Evolutionary conservation across 2,888 invertebrate species (phyloP).

Genomic region (Polymixis lichenea): DNA sequence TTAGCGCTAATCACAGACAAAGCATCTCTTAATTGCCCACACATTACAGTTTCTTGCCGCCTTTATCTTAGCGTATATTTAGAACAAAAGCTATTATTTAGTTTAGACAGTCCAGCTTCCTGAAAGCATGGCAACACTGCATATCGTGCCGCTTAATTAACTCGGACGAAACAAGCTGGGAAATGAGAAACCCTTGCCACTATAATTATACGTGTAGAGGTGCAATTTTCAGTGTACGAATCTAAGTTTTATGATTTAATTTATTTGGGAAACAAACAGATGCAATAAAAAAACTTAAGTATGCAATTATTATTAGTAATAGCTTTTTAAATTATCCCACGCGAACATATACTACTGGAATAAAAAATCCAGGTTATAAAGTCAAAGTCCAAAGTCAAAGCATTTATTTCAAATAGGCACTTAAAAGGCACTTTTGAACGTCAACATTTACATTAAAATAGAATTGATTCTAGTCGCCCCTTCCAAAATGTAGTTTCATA

Average conservation of each 20-base stretch:
- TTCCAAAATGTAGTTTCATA: no score
- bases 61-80: conserved; percentile 35
- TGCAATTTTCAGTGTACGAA: neutral
- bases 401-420: no score
- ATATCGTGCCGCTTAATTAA: conserved; percentile 56
- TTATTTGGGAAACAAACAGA: neutral
- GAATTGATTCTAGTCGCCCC: no score
- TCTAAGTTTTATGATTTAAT: conserved; percentile 1
- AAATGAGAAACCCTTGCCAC: neutral
- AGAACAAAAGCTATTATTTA: conserved; percentile 54
- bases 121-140: conserved; percentile 39
- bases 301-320: no score
- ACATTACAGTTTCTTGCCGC: conserved; percentile 35
- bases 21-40: conserved; percentile 29
- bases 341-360: no score
- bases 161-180: conserved; percentile 20
- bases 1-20: conserved; percentile 30
- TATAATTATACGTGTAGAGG: neutral
- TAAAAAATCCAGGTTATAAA: no score
- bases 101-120: conserved; percentile 29
- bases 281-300: neutral
- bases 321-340: no score
- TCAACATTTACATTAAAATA: no score
- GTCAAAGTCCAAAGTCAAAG: no score
- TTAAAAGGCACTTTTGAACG: no score